phyloP scores from a whole-genome alignment of 2,113 vertebrate species.

The Grus americana region DNA sequence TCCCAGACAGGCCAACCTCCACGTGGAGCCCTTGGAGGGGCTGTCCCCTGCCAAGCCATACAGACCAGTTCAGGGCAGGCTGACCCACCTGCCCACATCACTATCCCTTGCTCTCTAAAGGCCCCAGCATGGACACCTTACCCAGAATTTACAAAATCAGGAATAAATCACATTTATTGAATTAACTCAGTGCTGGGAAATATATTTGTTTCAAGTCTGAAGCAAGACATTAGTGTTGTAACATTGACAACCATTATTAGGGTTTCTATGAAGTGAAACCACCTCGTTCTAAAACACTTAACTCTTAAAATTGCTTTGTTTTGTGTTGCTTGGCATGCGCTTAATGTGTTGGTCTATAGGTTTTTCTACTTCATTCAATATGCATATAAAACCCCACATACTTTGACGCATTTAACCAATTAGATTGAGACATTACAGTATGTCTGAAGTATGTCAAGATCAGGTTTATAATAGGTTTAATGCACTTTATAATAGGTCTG shows the following conservation, averaged over 20 bases:
- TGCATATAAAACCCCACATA: background rate
- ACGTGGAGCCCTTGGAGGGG: background rate
- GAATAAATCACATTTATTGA: background rate
- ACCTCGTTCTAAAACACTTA: background rate
- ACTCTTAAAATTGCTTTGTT: background rate
- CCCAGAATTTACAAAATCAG: background rate
- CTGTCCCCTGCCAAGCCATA: background rate
- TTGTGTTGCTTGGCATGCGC: background rate
- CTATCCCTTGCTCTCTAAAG: background rate
- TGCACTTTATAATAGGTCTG: background rate
- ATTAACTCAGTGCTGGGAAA: background rate
- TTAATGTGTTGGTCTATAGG: background rate
- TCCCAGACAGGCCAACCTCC: background rate
- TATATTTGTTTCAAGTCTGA: background rate
- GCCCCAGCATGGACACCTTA: background rate
- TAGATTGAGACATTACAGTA: background rate
- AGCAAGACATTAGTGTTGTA: background rate
- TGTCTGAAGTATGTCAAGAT: background rate
- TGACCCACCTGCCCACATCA: background rate
- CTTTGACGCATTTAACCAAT: background rate
- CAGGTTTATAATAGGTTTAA: slow-evolving; percentile 1
- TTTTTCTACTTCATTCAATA: background rate
- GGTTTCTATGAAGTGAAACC: background rate
- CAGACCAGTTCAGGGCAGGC: background rate
- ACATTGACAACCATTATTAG: background rate